Evolutionary conservation across 2,113 vertebrate species (phyloP).

Genomic region (Tinamus guttatus): DNA sequence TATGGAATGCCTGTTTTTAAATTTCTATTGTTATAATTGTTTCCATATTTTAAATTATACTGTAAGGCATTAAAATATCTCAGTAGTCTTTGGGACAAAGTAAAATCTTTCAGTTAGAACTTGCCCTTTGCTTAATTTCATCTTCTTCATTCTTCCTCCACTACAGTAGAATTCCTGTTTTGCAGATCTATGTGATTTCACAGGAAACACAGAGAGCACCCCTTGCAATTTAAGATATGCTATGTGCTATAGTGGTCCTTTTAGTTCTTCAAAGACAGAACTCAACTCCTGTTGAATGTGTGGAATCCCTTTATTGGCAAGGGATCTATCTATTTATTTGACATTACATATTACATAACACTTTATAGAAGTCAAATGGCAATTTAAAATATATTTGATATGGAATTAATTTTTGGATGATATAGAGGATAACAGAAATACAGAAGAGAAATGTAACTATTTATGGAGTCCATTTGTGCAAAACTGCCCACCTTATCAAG

Average conservation of each 20-base stretch:
- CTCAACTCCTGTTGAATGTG: neutral
- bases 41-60: neutral
- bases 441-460: neutral
- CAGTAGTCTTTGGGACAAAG: neutral
- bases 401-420: neutral
- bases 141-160: neutral
- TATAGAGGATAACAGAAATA: neutral
- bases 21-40: neutral
- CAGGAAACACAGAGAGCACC: neutral
- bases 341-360: neutral
- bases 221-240: neutral
- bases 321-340: neutral
- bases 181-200: neutral
- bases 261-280: neutral
- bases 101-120: neutral
- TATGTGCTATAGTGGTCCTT: neutral
- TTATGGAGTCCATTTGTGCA: neutral
- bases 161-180: neutral
- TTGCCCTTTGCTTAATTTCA: neutral
- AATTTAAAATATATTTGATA: neutral
- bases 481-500: neutral
- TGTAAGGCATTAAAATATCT: neutral
- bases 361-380: neutral
- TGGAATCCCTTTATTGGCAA: neutral
- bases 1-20: neutral